Conservation (phyloP, 2,888 invertebrate genomes). For the Trichopoda pennipes region DNA sequence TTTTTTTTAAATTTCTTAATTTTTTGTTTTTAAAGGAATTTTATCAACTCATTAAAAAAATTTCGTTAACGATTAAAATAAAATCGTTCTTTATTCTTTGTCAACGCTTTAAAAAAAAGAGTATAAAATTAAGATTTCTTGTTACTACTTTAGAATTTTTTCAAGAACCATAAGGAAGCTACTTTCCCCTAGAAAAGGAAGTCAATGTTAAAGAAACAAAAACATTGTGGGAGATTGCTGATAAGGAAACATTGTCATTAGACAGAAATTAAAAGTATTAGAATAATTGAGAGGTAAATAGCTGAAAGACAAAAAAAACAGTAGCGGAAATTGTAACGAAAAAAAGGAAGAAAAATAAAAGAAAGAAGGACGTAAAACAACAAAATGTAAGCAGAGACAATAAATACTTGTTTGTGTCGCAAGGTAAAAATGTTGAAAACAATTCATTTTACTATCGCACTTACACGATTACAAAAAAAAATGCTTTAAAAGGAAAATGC, state of each 20-base stretch:
- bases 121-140: no score
- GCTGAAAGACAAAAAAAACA: conserved; percentile 16
- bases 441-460: not conserved
- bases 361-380: conserved; percentile 2
- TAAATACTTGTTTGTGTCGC: not conserved
- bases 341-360: not conserved
- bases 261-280: conserved; percentile 73
- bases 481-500: no score
- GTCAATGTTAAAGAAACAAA: conserved; percentile 1
- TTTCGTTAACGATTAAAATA: no score
- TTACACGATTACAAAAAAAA: no score
- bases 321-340: not conserved
- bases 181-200: not conserved
- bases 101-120: no score
- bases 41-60: no score
- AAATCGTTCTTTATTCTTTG: no score
- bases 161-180: not conserved
- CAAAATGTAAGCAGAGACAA: not conserved
- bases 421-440: not conserved
- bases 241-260: conserved; percentile 77
- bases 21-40: no score
- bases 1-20: no score
- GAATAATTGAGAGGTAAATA: conserved; percentile 13
- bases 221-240: conserved; percentile 62
- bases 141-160: no score